phyloP scores from a whole-genome alignment of 1,140 invertebrate genomes.

The Bathynomus jamesi region DNA sequence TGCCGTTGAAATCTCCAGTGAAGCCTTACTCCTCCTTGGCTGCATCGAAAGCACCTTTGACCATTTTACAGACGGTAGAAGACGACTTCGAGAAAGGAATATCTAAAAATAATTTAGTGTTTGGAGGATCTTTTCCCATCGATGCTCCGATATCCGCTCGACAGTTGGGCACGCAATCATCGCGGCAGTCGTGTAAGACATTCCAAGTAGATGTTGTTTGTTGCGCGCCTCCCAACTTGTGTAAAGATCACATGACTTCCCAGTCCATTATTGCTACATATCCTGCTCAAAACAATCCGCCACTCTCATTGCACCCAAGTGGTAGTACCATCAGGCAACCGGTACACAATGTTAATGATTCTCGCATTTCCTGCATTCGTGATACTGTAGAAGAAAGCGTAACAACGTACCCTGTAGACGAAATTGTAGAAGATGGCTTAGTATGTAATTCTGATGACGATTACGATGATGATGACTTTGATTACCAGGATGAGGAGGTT shows the following conservation, averaged over 20 bases:
- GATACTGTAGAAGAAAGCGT: not conserved
- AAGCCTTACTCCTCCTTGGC: not conserved
- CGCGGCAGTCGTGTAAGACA: constrained; percentile 17
- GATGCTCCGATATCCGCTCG: constrained; percentile 39
- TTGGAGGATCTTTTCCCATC: constrained; percentile 62
- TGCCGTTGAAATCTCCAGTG: too few relatives aligned
- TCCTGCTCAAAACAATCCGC: too few relatives aligned
- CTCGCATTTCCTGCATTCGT: too few relatives aligned
- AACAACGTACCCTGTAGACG: not conserved
- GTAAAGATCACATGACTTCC: constrained; percentile 35
- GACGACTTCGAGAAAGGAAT: not conserved
- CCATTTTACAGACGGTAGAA: too few relatives aligned
- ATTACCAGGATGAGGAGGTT: constrained; percentile 6
- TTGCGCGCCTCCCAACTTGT: constrained; percentile 31
- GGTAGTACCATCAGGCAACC: too few relatives aligned
- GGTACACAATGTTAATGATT: too few relatives aligned
- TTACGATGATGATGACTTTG: constrained; percentile 10
- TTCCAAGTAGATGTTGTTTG: constrained; percentile 37
- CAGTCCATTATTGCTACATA: too few relatives aligned
- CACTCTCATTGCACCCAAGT: too few relatives aligned
- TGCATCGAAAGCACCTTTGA: too few relatives aligned
- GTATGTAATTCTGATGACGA: constrained; percentile 27
- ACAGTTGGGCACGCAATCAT: constrained; percentile 16
- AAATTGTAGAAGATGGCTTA: constrained; percentile 24
- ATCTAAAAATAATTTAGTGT: constrained; percentile 48